Conservation (phyloP, 2,113 vertebrate genomes). For the Acanthochromis polyacanthus region DNA sequence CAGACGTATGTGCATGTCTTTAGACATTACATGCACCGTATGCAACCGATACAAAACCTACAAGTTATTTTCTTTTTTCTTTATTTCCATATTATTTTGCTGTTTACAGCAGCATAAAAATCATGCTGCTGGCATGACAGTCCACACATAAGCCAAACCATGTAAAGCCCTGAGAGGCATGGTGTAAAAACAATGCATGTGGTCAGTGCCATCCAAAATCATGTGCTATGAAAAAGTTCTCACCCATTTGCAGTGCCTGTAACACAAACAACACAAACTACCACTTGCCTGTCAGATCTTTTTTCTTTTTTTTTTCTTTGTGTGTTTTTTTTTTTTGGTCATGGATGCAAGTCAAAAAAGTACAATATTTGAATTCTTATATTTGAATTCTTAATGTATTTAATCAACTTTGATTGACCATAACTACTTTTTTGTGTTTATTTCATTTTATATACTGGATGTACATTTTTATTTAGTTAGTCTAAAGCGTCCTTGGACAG, state of each 20-base stretch:
- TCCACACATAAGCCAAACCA: neutral
- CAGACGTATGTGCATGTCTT: neutral
- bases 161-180: neutral
- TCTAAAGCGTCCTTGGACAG: neutral
- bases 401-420: neutral
- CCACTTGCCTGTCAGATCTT: neutral
- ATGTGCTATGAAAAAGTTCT: constrained; percentile 27
- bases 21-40: neutral
- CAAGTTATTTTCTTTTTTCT: neutral
- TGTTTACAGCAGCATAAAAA: neutral
- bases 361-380: neutral
- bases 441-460: neutral
- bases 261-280: neutral
- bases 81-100: neutral
- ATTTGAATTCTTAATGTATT: fast-evolving
- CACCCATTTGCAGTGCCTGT: neutral
- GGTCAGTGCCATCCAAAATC: constrained; percentile 17
- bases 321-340: neutral
- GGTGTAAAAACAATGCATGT: constrained; percentile 13
- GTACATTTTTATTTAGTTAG: neutral
- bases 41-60: neutral
- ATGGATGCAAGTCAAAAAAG: neutral
- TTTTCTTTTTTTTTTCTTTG: too few species aligned
- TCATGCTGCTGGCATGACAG: neutral
- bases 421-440: neutral